Conservation (phyloP, 2,797 vertebrate genomes). For the Arctocebus calabarensis region DNA sequence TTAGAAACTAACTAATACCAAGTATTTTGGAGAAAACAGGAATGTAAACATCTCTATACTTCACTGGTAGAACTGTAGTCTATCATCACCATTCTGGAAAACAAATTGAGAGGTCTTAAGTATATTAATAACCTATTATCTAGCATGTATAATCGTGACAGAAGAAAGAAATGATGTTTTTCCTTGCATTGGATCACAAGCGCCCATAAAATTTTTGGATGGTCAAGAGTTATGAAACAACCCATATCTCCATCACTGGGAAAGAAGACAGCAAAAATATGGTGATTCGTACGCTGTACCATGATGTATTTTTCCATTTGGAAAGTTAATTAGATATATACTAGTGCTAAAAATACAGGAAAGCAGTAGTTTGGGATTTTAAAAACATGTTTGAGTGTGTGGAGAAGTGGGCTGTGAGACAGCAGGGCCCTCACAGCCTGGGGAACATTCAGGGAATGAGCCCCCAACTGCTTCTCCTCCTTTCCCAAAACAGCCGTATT, state of each 20-base stretch:
- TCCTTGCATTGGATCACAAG: background rate
- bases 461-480: no score
- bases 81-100: background rate
- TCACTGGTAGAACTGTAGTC: background rate
- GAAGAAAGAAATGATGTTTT: background rate
- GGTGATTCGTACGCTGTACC: background rate
- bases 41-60: background rate
- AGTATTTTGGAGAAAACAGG: background rate
- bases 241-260: background rate
- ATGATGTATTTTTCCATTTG: background rate
- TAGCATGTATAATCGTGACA: background rate
- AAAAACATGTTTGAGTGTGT: background rate
- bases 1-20: background rate
- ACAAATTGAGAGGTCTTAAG: background rate
- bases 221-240: background rate
- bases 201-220: background rate
- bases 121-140: background rate
- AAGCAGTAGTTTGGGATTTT: background rate
- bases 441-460: no score
- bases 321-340: background rate
- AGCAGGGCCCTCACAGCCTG: no score
- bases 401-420: no score
- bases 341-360: background rate
- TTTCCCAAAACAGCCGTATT: no score
- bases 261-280: background rate